phyloP scores from a whole-genome alignment of 2,113 vertebrate species.

The Ctenodactylus gundi region DNA sequence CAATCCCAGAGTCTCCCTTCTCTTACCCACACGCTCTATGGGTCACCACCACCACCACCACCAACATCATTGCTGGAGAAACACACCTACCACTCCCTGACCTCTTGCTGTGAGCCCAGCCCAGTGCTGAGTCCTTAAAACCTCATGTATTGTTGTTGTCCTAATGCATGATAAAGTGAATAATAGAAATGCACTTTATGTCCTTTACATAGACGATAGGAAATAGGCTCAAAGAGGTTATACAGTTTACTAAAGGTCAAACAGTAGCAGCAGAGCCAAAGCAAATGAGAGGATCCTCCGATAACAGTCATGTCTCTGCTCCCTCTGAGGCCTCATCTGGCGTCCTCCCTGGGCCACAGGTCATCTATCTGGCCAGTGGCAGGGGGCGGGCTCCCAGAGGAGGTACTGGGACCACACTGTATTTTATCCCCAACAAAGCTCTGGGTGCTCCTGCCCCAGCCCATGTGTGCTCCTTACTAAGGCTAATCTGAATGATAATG shows the following conservation, averaged over 20 bases:
- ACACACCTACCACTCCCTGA: too few relatives aligned
- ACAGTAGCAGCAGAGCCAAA: neutral
- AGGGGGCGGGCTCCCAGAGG: neutral
- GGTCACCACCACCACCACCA: neutral
- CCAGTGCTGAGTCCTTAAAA: neutral
- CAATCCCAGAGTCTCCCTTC: neutral
- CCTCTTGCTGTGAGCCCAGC: neutral
- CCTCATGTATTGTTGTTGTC: neutral
- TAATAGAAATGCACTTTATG: too few relatives aligned
- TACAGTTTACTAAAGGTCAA: neutral
- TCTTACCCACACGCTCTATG: neutral
- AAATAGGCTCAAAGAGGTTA: neutral
- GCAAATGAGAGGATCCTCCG: neutral
- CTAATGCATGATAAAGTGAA: too few relatives aligned
- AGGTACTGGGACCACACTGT: neutral
- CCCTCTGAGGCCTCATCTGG: neutral
- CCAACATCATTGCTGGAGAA: fast-evolving
- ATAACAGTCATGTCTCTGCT: neutral
- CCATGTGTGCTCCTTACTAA: slow-evolving; percentile 48
- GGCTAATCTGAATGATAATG: slow-evolving; percentile 48
- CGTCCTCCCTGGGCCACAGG: neutral
- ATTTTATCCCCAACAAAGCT: neutral
- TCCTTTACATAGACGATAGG: neutral
- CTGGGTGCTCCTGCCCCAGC: neutral
- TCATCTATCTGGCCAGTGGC: neutral